Percentiles rank a stretch among this genome's conserved stretches.
Evolutionary conservation across 1,140 invertebrate genomes (phyloP).

Genomic region (Cephus cinctus): DNA sequence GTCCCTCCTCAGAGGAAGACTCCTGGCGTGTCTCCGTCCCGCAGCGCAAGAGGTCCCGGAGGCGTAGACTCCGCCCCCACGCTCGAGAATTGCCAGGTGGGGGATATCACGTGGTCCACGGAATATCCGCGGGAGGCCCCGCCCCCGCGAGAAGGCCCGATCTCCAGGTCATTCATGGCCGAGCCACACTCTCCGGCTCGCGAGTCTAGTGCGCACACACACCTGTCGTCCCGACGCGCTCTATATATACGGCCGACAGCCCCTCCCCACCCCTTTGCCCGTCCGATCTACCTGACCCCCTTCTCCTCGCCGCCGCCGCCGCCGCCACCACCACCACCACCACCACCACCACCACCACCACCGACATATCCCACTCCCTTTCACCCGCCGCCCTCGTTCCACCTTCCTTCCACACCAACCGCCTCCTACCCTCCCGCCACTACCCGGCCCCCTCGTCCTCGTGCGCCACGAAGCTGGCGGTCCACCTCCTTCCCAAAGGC

Average conservation of each 20-base stretch:
- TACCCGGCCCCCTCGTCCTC: too few relatives aligned
- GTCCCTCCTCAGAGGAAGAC: slow-evolving; percentile 11
- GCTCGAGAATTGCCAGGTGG: slow-evolving; percentile 18
- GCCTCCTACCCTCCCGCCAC: too few relatives aligned
- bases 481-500: too few relatives aligned
- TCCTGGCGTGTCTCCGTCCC: slow-evolving; percentile 3
- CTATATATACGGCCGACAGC: neutral
- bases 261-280: slow-evolving; percentile 3
- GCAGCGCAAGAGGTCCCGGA: slow-evolving; percentile 23
- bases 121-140: slow-evolving; percentile 38
- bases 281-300: slow-evolving; percentile 1
- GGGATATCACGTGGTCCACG: slow-evolving; percentile 45
- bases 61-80: slow-evolving; percentile 24
- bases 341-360: slow-evolving; percentile 4
- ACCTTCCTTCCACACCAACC: too few relatives aligned
- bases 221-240: slow-evolving; percentile 22
- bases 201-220: slow-evolving; percentile 28
- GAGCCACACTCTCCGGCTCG: slow-evolving; percentile 45
- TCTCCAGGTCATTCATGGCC: slow-evolving; percentile 52
- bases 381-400: slow-evolving; percentile 9
- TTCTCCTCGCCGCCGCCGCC: slow-evolving; percentile 3
- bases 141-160: slow-evolving; percentile 46
- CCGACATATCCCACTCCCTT: slow-evolving; percentile 2
- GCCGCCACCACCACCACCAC: too few relatives aligned
- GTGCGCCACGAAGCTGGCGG: too few relatives aligned